Percentiles rank a stretch among this genome's conserved stretches.
phyloP scores from a whole-genome alignment of 2,113 vertebrate species.

The Thamnaconus septentrionalis region DNA sequence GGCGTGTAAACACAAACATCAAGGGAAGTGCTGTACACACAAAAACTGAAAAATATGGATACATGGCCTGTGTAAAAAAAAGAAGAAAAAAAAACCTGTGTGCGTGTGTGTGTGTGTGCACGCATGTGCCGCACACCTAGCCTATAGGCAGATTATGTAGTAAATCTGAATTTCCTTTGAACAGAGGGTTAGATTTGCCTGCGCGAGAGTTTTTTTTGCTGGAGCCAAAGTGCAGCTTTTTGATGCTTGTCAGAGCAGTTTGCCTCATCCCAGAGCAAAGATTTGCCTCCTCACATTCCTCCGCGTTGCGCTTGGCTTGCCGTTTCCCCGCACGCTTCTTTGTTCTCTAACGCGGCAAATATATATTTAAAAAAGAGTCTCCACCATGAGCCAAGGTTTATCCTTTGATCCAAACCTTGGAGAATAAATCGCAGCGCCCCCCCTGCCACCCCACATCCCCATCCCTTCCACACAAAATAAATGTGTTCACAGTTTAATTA shows the following conservation, averaged over 20 bases:
- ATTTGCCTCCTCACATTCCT: constrained; percentile 42
- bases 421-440: constrained; percentile 50
- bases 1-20: constrained; percentile 59
- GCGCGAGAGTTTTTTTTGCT: constrained; percentile 25
- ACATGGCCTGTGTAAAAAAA: not conserved
- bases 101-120: constrained; percentile 6
- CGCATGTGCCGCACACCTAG: constrained; percentile 3
- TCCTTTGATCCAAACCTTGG: constrained; percentile 72
- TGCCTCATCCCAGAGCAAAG: constrained; percentile 37
- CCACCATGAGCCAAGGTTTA: constrained; percentile 54
- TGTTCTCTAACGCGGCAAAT: constrained; percentile 57
- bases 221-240: constrained; percentile 23
- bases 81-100: not conserved
- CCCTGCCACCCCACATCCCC: not conserved
- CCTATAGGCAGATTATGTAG: constrained; percentile 9
- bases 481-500: constrained; percentile 73
- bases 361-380: constrained; percentile 27
- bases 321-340: constrained; percentile 55
- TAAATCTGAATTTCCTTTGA: constrained; percentile 15
- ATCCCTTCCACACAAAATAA: constrained; percentile 59
- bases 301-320: constrained; percentile 32
- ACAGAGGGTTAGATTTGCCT: constrained; percentile 17
- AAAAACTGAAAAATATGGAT: constrained; percentile 25
- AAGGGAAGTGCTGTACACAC: constrained; percentile 50
- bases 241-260: constrained; percentile 59